phyloP scores from a whole-genome alignment of 2,888 invertebrate species.

The Sussaba pulchella region DNA sequence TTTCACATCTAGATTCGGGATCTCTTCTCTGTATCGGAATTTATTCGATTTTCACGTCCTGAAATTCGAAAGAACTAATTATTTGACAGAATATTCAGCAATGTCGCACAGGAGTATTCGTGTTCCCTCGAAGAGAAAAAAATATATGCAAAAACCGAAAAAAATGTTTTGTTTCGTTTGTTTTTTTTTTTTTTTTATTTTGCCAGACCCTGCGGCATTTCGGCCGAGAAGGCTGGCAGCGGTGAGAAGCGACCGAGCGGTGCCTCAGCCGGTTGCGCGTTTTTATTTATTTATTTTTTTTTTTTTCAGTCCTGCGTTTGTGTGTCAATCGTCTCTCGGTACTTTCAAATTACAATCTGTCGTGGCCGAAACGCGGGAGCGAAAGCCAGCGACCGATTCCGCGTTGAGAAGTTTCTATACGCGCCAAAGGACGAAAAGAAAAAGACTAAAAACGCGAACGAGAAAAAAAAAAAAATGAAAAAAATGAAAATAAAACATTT shows the following conservation, averaged over 20 bases:
- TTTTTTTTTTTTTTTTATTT: constrained; percentile 1
- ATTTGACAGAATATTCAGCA: constrained; percentile 46
- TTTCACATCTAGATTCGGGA: constrained; percentile 58
- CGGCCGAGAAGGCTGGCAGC: constrained; percentile 17
- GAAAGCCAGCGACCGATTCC: constrained; percentile 9
- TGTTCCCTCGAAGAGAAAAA: constrained; percentile 10
- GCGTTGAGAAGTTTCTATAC: constrained; percentile 2
- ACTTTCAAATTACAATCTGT: constrained; percentile 12
- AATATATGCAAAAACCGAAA: too few species aligned
- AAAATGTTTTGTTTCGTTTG: too few species aligned
- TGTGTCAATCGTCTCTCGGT: not conserved
- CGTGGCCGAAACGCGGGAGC: not conserved
- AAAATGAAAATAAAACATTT: constrained; percentile 29
- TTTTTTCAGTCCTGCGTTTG: too few species aligned
- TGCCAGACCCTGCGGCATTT: not conserved
- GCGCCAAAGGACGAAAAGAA: too few species aligned
- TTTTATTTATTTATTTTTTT: too few species aligned
- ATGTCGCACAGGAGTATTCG: constrained; percentile 3
- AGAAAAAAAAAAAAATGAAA: constrained; percentile 4
- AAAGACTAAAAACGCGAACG: too few species aligned
- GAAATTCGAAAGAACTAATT: constrained; percentile 71
- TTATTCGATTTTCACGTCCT: constrained; percentile 65
- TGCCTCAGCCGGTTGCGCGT: too few species aligned
- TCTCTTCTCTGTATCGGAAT: constrained; percentile 47
- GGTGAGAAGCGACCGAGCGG: too few species aligned